phyloP scores from a whole-genome alignment of 92 coral and sea anemone species.

The Epizoanthus illoricatus region DNA sequence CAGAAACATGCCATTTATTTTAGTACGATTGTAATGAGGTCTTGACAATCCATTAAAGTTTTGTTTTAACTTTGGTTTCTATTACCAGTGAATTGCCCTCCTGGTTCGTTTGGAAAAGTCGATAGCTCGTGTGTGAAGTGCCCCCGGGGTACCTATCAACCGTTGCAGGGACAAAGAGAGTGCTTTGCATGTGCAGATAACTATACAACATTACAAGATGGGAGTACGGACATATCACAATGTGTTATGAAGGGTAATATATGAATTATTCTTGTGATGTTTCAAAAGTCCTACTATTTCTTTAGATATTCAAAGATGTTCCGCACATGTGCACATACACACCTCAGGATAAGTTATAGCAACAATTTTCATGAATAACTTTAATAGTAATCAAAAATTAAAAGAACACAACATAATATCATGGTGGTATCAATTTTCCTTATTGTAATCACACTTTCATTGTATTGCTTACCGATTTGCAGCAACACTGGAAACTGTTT shows the following conservation, averaged over 20 bases:
- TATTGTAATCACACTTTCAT: too few relatives aligned
- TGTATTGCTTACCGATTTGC: too few relatives aligned
- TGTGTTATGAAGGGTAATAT: constrained; percentile 3
- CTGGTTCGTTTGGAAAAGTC: constrained; percentile 3
- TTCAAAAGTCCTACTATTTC: too few relatives aligned
- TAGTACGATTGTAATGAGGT: too few relatives aligned
- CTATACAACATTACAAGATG: constrained; percentile 1
- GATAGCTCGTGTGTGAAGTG: constrained; percentile 6
- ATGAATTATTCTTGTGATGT: neutral
- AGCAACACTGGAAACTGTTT: too few relatives aligned
- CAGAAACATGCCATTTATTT: too few relatives aligned
- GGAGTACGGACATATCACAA: constrained; percentile 2
- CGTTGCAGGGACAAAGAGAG: constrained; percentile 11
- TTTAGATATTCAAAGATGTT: neutral
- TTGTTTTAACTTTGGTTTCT: too few relatives aligned
- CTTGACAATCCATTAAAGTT: too few relatives aligned
- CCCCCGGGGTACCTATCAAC: constrained; percentile 9
- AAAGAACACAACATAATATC: too few relatives aligned
- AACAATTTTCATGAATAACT: too few relatives aligned
- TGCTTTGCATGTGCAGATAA: constrained; percentile 15
- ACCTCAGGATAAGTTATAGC: neutral
- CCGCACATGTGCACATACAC: neutral
- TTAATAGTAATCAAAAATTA: too few relatives aligned
- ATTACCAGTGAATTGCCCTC: constrained; percentile 14
- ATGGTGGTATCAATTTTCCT: too few relatives aligned